Evolutionary conservation across 2,797 vertebrate species (phyloP), one percentile per base, ranked within the genome.

Genomic region (Hydrophis major): DNA sequence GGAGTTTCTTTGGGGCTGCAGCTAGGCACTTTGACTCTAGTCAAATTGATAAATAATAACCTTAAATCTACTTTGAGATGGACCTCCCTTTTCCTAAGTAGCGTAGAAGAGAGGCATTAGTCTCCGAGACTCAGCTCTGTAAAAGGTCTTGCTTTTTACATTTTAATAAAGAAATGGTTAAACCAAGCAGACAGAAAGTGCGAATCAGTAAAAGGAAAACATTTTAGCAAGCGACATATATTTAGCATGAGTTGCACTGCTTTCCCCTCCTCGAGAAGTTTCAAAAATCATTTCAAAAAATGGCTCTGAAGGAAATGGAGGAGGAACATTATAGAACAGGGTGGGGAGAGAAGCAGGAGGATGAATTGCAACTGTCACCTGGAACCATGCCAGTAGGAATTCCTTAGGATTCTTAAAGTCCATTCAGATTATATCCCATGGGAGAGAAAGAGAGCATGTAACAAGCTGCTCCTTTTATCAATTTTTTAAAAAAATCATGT

Each of bases 181-280:
- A 3, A 42, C 5, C 10, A 78, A 89, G 59, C 89, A 92, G 94
- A 92, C 18, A 3, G 95, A 94, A 63, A 63, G 25, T 89, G 56
- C 89, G 93, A n/a, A 0, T 1, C 1, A 94, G 92, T 74, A 92
- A 94, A 94, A 95, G 95, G 94, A 96, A 96, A 96, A 96, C 95
- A 86, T 90, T 74, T 95, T 95, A 96, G 96, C 94, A 94, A 96
- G 91, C 93, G 95, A 95, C 94, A 92, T 94, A 93, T 96, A 95
- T 96, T 96, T 96, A 97, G 95, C 94, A 92, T 12, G 93, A 96
- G 95, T 94, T 96, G 93, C 96, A 94, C 96, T 95, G 96, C 95
- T 83, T 61, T 88, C 37, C 27, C 57, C 42, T 59, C 60, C 10
- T 92, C 92, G 91, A 94, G 95, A 96, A 94, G 96, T 95, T 94